Evolutionary conservation across 2,888 invertebrate species (phyloP), one percentile per base, ranked within the genome.

Genomic region (Hemistola chrysoprasaria): DNA sequence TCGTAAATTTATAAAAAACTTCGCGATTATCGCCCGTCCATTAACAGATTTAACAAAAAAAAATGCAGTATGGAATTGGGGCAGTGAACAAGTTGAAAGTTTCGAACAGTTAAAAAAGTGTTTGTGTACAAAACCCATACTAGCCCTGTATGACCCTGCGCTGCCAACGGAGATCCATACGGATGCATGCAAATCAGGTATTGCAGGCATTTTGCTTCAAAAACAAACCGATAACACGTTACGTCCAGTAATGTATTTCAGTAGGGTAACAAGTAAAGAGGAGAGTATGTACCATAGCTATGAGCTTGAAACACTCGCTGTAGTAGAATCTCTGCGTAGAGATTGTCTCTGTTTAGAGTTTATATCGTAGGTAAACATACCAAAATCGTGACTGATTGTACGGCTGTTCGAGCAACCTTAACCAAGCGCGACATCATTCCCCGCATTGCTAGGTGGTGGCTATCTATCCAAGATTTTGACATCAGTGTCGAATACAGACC

Each of bases 201-300:
- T 54, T 55, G 47, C 67, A 36, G 72, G 65, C 0, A 64, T 78
- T 0, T 8, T 78, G 1, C 11, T 74, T 0, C 76, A 76, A 45
- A n/a, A n/a, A n/a, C 50, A 37, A 34, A 23, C 20, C 1, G 32
- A 54, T 1, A 31, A 37, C 7, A 0, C 1, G 0, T 49, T 38
- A 3, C 55, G 47, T 6, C 67, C 65, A 0, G 50, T 82, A 0
- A 62, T 31, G 6, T 41, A 41, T 6, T 36, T 8, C 10, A 41
- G 41, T 3, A 36, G 10, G 23, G 3, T 59, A 23, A 68, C 62
- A 2, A 11, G 50, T 2, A 45, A 47, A 0, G 22, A 48, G 0
- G 64, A 63, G 37, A 42, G 57, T 0, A 55, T 62, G 4, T 64
- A 64, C 7, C 9, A 35, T 20, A 58, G 59, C 0, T 65, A 72